Conservation (phyloP, 1,140 invertebrate species). For the Drosophila mojavensis region DNA sequence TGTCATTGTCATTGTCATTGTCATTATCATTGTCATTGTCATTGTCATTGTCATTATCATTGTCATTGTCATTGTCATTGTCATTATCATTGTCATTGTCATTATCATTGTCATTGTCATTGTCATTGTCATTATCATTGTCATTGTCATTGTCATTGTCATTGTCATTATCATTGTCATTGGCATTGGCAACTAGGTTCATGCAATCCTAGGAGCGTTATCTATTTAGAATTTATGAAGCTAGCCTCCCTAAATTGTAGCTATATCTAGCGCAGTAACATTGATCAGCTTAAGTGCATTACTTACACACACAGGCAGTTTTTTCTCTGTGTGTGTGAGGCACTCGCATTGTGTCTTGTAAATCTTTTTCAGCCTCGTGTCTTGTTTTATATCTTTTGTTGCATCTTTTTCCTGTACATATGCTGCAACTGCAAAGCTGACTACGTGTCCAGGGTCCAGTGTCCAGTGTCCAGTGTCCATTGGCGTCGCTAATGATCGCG, state of each 20-base stretch:
- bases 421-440: conserved; percentile 16
- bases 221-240: no score
- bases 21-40: background rate
- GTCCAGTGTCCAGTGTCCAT: conserved; percentile 3
- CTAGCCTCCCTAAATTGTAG: background rate
- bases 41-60: background rate
- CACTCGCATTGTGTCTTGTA: background rate
- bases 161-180: background rate
- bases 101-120: background rate
- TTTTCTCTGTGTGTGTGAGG: background rate
- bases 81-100: background rate
- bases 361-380: background rate
- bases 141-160: background rate
- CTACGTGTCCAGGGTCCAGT: background rate
- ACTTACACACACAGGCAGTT: background rate
- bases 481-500: conserved; percentile 66
- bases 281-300: background rate
- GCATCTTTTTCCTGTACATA: conserved; percentile 10
- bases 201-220: no score
- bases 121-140: background rate
- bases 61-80: background rate
- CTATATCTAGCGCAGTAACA: background rate
- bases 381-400: background rate
- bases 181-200: background rate
- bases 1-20: no score